phyloP scores from a whole-genome alignment of 23 tunicate genomes.

The Trididemnum clinides region DNA sequence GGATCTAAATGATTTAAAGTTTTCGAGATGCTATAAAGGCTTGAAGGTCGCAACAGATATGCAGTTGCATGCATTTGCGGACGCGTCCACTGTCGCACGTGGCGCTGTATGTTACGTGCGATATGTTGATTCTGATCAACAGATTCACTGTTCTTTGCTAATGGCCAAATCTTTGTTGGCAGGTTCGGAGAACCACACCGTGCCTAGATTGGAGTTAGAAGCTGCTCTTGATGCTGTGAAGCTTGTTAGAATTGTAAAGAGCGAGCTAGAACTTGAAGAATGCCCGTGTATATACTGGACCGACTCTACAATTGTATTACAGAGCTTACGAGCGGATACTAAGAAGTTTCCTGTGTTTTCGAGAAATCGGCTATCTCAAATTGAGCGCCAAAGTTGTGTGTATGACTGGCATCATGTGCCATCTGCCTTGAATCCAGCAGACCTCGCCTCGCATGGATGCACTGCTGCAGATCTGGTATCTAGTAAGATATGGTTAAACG shows the following conservation, averaged over 20 bases:
- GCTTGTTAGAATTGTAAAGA: neutral
- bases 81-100: constrained; percentile 12
- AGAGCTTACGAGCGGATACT: neutral
- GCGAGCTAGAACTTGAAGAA: neutral
- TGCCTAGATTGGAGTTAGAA: too few relatives aligned
- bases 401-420: constrained; percentile 28
- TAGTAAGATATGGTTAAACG: neutral
- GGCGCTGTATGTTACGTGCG: constrained; percentile 34
- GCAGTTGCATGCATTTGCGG: constrained; percentile 16
- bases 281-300: constrained; percentile 23
- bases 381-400: neutral
- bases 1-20: neutral
- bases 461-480: neutral
- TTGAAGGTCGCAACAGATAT: neutral
- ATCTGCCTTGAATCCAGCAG: constrained; percentile 4
- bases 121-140: neutral
- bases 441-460: neutral
- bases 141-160: constrained; percentile 5
- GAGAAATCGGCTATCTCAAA: constrained; percentile 6
- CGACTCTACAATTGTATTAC: constrained; percentile 7
- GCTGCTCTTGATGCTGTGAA: constrained; percentile 5
- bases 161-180: constrained; percentile 30
- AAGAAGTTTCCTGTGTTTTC: constrained; percentile 20
- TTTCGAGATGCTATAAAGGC: constrained; percentile 13
- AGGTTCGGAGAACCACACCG: neutral